A percentile compares a stretch with the other conserved stretches of the same genome.
phyloP scores from a whole-genome alignment of 2,113 vertebrate species.

The Parotia lawesii region DNA sequence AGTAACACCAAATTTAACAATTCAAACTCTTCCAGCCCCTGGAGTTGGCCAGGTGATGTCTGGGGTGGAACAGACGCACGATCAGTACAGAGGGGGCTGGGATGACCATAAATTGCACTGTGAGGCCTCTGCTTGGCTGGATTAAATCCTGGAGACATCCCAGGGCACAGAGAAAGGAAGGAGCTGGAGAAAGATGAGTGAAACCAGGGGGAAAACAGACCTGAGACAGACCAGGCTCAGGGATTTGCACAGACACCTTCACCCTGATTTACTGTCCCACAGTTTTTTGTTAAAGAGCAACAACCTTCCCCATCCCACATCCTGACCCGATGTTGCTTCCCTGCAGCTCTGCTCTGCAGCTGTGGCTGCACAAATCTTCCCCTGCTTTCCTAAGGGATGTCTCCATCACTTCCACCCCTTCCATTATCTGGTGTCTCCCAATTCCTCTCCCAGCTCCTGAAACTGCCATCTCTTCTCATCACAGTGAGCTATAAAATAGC shows the following conservation, averaged over 20 bases:
- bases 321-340: rapidly evolving
- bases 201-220: neutral
- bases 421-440: neutral
- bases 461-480: neutral
- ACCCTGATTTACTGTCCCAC: rapidly evolving
- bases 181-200: neutral
- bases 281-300: neutral
- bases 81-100: rapidly evolving
- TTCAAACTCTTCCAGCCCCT: neutral
- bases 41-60: neutral
- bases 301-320: neutral
- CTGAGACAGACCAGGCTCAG: neutral
- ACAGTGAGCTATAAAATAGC: neutral
- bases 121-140: rapidly evolving
- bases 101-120: rapidly evolving
- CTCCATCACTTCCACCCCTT: neutral
- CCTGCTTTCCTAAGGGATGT: neutral
- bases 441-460: neutral
- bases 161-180: neutral
- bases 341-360: neutral
- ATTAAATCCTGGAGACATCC: rapidly evolving
- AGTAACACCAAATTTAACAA: neutral
- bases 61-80: neutral
- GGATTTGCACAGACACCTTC: neutral
- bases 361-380: neutral